Conservation (phyloP, 2,113 vertebrate species). For the Piprites chloris region DNA sequence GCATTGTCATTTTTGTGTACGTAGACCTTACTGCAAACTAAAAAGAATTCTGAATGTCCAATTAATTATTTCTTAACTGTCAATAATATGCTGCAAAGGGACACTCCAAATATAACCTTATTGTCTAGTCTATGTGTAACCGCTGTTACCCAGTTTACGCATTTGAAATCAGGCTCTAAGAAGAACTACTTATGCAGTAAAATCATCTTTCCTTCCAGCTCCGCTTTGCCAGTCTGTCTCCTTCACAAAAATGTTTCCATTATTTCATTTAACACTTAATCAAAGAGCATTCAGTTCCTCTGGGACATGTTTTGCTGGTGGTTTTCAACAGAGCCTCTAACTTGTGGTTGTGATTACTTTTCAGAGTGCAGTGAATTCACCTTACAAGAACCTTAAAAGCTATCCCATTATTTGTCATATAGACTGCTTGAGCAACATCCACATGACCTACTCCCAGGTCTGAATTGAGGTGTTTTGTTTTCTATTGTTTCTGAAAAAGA, state of each 20-base stretch:
- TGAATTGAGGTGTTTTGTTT: background rate
- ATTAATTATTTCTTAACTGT: background rate
- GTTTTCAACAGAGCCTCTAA: background rate
- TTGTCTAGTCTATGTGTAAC: rapidly evolving
- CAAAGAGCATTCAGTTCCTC: background rate
- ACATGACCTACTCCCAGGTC: background rate
- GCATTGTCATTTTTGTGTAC: background rate
- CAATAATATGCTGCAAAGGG: background rate
- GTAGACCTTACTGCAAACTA: background rate
- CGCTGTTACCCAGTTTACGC: background rate
- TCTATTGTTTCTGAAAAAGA: background rate
- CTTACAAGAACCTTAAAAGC: background rate
- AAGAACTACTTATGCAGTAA: background rate
- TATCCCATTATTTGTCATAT: background rate
- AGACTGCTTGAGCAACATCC: background rate
- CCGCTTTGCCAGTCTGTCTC: background rate
- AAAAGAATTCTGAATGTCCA: background rate
- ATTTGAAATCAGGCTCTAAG: background rate
- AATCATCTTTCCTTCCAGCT: background rate
- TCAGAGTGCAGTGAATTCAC: background rate
- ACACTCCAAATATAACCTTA: background rate
- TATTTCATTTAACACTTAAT: background rate
- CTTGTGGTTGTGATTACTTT: background rate
- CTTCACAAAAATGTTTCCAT: background rate
- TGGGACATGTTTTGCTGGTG: background rate